phyloP scores from a whole-genome alignment of 2,797 vertebrate species.

The Carcharodon carcharias region DNA sequence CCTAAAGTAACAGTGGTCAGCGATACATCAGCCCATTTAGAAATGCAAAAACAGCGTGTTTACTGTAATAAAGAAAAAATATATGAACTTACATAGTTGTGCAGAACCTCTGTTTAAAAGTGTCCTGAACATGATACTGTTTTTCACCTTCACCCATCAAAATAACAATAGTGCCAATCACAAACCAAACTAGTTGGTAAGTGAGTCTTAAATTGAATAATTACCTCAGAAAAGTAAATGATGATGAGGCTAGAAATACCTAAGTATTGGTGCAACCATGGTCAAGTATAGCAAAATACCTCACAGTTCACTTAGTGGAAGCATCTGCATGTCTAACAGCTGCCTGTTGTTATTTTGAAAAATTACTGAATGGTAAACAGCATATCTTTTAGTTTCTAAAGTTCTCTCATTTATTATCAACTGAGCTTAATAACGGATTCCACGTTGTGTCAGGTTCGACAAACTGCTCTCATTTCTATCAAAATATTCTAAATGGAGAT shows the following conservation, averaged over 20 bases:
- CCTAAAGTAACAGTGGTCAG: background rate
- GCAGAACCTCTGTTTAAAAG: background rate
- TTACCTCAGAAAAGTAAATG: background rate
- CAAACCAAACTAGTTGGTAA: background rate
- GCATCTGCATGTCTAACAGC: background rate
- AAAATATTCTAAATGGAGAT: background rate
- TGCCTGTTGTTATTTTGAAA: background rate
- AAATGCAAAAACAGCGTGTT: background rate
- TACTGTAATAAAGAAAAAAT: background rate
- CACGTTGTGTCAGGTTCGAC: background rate
- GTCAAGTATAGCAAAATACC: background rate
- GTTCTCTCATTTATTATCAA: background rate
- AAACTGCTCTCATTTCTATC: background rate
- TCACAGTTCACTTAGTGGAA: background rate
- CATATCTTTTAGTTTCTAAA: background rate
- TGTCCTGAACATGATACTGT: background rate
- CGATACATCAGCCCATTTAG: background rate
- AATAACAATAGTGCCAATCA: background rate
- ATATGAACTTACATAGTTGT: background rate
- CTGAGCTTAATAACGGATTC: background rate
- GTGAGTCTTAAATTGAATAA: background rate
- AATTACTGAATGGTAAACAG: background rate
- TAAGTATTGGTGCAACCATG: background rate
- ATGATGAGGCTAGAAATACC: background rate
- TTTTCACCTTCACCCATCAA: background rate